Percentiles rank a stretch among this genome's conserved stretches.
phyloP scores from a whole-genome alignment of 2,797 vertebrate genomes.

The Poeciliopsis gracilis region DNA sequence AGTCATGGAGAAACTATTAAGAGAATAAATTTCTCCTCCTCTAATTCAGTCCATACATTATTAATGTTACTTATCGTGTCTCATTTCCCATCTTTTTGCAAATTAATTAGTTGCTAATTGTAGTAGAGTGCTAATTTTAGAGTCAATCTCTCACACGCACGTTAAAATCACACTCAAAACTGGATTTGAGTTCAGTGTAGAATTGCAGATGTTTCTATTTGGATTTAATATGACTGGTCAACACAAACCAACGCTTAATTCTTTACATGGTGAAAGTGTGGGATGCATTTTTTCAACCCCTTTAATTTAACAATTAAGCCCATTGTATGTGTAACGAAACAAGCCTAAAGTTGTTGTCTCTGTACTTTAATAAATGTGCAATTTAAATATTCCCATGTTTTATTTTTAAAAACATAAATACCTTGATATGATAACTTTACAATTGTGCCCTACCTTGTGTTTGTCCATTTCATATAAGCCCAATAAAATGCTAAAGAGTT shows the following conservation, averaged over 20 bases:
- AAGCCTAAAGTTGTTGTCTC: neutral
- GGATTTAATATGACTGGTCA: neutral
- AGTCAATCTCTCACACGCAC: slow-evolving; percentile 19
- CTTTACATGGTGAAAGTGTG: neutral
- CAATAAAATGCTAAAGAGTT: neutral
- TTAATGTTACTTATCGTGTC: slow-evolving; percentile 57
- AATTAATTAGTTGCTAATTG: slow-evolving; percentile 69
- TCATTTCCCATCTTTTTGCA: slow-evolving; percentile 46
- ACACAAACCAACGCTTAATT: neutral
- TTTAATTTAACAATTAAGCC: neutral
- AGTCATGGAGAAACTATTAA: slow-evolving; percentile 48
- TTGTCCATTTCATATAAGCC: neutral
- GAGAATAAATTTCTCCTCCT: slow-evolving; percentile 53
- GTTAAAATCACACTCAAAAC: slow-evolving; percentile 6
- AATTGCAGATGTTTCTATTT: neutral
- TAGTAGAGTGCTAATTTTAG: slow-evolving; percentile 59
- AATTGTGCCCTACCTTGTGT: neutral
- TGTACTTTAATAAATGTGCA: neutral
- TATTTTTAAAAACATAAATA: neutral
- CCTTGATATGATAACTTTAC: neutral
- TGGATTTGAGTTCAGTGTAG: neutral
- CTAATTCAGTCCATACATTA: slow-evolving; percentile 59
- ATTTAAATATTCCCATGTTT: neutral
- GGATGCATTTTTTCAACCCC: neutral
- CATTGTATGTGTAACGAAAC: neutral